Evolutionary conservation across 2,797 vertebrate species (phyloP).

Genomic region (Sebastiscus albofasciatus): DNA sequence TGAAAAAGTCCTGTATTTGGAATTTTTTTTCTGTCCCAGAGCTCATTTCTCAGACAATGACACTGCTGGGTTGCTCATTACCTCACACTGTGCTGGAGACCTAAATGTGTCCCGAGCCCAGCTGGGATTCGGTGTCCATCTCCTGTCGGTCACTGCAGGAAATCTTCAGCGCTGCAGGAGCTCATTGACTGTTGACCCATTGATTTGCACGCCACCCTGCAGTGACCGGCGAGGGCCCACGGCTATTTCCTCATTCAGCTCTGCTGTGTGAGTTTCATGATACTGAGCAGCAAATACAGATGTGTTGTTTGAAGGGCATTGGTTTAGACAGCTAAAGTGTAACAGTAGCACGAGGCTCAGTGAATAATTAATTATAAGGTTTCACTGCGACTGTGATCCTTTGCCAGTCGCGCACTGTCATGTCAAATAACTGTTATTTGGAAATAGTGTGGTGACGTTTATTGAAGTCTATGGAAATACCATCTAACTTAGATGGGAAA

Average conservation of each 20-base stretch:
- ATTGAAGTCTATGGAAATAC: neutral
- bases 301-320: slow-evolving; percentile 31
- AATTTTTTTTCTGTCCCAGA: neutral
- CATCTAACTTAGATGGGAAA: neutral
- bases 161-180: neutral
- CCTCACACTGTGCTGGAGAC: slow-evolving; percentile 14
- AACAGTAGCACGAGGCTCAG: neutral
- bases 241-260: neutral
- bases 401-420: neutral
- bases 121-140: slow-evolving; percentile 9
- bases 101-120: slow-evolving; percentile 23
- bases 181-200: slow-evolving; percentile 16
- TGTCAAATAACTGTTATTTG: slow-evolving; percentile 4
- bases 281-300: slow-evolving; percentile 1
- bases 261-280: neutral
- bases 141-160: slow-evolving; percentile 11
- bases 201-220: slow-evolving; percentile 25
- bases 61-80: slow-evolving; percentile 16
- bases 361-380: slow-evolving; percentile 48
- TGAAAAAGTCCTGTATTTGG: neutral
- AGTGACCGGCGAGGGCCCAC: neutral
- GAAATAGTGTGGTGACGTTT: neutral
- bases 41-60: slow-evolving; percentile 11
- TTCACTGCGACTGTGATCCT: slow-evolving; percentile 35
- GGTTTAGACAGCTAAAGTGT: slow-evolving; percentile 32